phyloP scores from a whole-genome alignment of 2,888 invertebrate species.

The Hermodice carunculata region DNA sequence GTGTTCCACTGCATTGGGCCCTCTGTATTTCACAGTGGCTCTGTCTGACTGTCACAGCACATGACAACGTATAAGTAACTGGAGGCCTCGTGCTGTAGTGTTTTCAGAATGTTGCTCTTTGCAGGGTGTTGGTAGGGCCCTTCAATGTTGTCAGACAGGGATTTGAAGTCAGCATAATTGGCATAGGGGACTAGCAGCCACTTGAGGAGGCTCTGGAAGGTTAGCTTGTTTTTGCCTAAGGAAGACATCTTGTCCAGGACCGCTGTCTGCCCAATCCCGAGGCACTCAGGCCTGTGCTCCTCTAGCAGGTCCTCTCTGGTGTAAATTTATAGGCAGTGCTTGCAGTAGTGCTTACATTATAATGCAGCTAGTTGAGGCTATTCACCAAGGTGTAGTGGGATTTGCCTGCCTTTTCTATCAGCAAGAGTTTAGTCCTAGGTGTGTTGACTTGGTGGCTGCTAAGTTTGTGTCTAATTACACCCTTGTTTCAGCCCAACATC shows the following conservation, averaged over 20 bases:
- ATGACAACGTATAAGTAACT: too few relatives aligned
- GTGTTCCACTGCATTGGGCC: constrained; percentile 15
- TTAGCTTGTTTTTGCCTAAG: too few relatives aligned
- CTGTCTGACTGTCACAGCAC: too few relatives aligned
- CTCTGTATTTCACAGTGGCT: constrained; percentile 23
- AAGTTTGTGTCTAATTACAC: constrained; percentile 27
- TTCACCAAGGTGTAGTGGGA: constrained; percentile 32
- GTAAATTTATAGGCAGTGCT: constrained; percentile 28
- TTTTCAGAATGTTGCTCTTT: constrained; percentile 22
- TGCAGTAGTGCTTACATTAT: constrained; percentile 14
- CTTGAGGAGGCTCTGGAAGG: too few relatives aligned
- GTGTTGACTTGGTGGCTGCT: constrained; percentile 15
- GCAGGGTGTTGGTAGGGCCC: constrained; percentile 17
- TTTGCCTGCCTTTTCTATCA: constrained; percentile 11
- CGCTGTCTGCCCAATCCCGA: too few relatives aligned
- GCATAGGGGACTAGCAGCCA: constrained; percentile 4
- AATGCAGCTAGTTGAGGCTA: constrained; percentile 17
- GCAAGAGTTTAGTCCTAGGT: constrained; percentile 21
- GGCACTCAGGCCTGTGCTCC: constrained; percentile 7
- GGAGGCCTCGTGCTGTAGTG: too few relatives aligned
- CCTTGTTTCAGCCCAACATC: constrained; percentile 27
- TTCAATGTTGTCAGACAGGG: too few relatives aligned
- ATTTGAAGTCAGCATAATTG: too few relatives aligned
- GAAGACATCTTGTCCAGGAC: constrained; percentile 8
- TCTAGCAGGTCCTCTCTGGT: constrained; percentile 9